These are phyloP conservation scores for Hanleya hanleyi DNA, from an alignment of 2,888 invertebrate species.

Conservation along the genomic window DNA sequence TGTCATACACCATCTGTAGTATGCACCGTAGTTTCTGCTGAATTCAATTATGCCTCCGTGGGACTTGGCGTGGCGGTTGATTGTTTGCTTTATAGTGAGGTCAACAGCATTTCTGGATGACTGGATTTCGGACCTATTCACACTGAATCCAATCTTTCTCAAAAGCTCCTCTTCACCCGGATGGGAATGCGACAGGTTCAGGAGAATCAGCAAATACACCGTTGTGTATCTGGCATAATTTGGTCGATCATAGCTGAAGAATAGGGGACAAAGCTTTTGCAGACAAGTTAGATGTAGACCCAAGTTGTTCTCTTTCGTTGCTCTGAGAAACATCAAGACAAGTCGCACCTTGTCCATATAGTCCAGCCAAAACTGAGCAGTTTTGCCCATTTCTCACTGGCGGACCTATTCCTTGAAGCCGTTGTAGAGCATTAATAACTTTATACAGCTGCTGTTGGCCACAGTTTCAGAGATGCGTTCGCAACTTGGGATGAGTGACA, in stretches of 20 bases:
- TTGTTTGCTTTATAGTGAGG: slow-evolving; percentile 39
- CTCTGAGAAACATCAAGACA: slow-evolving; percentile 23
- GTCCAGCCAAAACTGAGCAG: slow-evolving; percentile 34
- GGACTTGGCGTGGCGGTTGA: slow-evolving; percentile 35
- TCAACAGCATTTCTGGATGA: slow-evolving; percentile 32
- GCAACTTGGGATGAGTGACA: neutral
- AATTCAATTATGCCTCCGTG: slow-evolving; percentile 34
- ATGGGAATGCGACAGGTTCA: slow-evolving; percentile 24
- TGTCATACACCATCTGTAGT: slow-evolving; percentile 33
- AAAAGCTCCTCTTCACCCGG: slow-evolving; percentile 31
- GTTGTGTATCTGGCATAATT: slow-evolving; percentile 35
- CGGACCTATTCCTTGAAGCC: slow-evolving; percentile 20
- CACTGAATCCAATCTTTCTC: slow-evolving; percentile 30
- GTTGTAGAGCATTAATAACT: neutral
- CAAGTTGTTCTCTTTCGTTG: slow-evolving; percentile 34
- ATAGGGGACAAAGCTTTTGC: slow-evolving; percentile 22
- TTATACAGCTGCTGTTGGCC: neutral
- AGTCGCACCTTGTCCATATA: slow-evolving; percentile 30
- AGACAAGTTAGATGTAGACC: slow-evolving; percentile 24
- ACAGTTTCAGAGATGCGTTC: neutral
- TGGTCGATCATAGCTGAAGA: slow-evolving; percentile 26
- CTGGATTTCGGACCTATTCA: slow-evolving; percentile 24
- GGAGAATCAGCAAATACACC: slow-evolving; percentile 21
- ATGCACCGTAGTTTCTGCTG: slow-evolving; percentile 29
- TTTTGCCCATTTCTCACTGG: slow-evolving; percentile 23